Evolutionary conservation across 1,140 invertebrate species (phyloP).

Genomic region (Condylostylus longicornis): DNA sequence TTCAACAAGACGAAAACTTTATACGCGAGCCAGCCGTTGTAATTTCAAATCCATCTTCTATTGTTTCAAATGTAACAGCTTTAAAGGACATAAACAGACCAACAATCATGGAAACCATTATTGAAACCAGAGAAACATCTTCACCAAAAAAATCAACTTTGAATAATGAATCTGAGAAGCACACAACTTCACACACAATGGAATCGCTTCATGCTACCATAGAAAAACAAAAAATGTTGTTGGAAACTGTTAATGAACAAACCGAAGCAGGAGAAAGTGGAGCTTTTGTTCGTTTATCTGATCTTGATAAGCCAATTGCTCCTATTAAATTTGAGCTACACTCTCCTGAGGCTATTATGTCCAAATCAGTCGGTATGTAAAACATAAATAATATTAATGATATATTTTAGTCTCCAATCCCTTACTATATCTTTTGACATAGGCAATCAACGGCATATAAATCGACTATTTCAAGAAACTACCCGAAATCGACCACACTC

Average conservation of each 20-base stretch:
- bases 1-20: constrained; percentile 28
- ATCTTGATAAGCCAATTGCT: constrained; percentile 37
- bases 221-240: constrained; percentile 29
- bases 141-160: constrained; percentile 22
- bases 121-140: constrained; percentile 28
- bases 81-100: constrained; percentile 18
- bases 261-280: neutral
- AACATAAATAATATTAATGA: no score
- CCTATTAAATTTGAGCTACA: constrained; percentile 28
- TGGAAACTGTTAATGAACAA: constrained; percentile 27
- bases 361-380: constrained; percentile 26
- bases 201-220: constrained; percentile 29
- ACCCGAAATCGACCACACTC: constrained; percentile 39
- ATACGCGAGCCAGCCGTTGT: constrained; percentile 11
- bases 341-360: constrained; percentile 22
- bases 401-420: no score
- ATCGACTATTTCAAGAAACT: constrained; percentile 39
- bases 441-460: constrained; percentile 28
- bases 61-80: neutral
- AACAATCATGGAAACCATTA: constrained; percentile 29
- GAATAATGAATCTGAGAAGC: constrained; percentile 11
- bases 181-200: constrained; percentile 23
- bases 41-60: constrained; percentile 6
- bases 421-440: no score
- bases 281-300: constrained; percentile 40